Conservation (phyloP, 64 coral and sea anemone genomes). For the Montipora sp. region DNA sequence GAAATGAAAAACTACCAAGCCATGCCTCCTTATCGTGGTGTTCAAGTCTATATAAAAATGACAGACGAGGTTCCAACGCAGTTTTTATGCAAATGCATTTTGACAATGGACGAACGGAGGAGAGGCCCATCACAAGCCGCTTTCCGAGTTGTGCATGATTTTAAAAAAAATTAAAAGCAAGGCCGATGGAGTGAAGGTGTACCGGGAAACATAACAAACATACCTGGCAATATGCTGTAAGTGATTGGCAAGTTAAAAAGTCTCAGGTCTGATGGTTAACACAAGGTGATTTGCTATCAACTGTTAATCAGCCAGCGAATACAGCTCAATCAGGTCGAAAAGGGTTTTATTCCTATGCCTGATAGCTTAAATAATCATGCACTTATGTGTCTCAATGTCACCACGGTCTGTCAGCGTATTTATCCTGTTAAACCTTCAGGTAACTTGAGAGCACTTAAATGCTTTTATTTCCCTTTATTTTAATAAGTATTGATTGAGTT, state of each 20-base stretch:
- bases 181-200: not conserved
- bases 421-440: constrained; percentile 8
- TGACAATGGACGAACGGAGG: not conserved
- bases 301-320: not conserved
- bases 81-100: not conserved
- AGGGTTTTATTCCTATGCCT: not conserved
- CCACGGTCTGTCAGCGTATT: not conserved
- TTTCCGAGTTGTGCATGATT: not conserved
- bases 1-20: too few species aligned
- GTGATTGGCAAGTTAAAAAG: constrained; percentile 12
- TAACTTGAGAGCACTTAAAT: constrained; percentile 28
- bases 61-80: not conserved
- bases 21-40: too few species aligned
- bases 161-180: not conserved
- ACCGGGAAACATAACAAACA: not conserved
- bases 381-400: not conserved
- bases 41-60: not conserved
- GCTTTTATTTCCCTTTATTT: constrained; percentile 11
- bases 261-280: not conserved
- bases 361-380: not conserved
- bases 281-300: not conserved
- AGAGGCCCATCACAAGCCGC: not conserved
- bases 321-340: not conserved
- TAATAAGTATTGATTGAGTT: constrained; percentile 9
- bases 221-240: constrained; percentile 9